Base-by-base conservation (phyloP, 2,797 vertebrate species). In the Heteromormyrus szaboi region DNA sequence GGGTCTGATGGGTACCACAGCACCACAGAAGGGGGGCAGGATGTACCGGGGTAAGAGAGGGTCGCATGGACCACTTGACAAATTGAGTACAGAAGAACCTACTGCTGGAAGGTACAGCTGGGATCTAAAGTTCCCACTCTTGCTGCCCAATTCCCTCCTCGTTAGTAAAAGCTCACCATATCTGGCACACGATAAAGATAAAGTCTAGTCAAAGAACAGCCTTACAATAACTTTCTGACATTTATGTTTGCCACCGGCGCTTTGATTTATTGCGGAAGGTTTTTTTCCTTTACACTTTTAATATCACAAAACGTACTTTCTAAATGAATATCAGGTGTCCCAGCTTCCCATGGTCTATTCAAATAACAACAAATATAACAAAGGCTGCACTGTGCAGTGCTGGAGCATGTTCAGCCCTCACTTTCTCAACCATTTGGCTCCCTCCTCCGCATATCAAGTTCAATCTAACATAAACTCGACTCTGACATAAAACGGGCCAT, bases 341-440 rank as follows among this genome's bases (percentile, higher is more conserved):
- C 86, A 29, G 68, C n/a, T 87, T 83, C 86, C 68, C 53, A 62
- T 83, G 22, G 85, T n/a, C 41, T n/a, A 87, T 54, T 89, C 59
- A 92, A 93, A 92, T 91, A 91, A 91, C 91, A 91, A 89, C 51
- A 86, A 88, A 89, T 90, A 89, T 91, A 92, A 93, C 92, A 92
- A 92, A 92, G 92, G 83, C 79, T 88, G 87, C 89, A 91, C 89
- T 93, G 92, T 92, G 88, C 62, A 48, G 46, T 48, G 87, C 89
- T 89, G 83, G 92, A 93, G 92, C 91, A 91, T 85, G 90, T 89
- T 88, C 90, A 86, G 62, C 83, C 62, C 33, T 88, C 86, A 59
- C 83, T 90, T 89, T 88, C 25, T 84, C 81, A 91, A 91, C 68
- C 25, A 14, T 81, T 89, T 89, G 89, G 87, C 72, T 72, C 81